phyloP scores from a whole-genome alignment of 2,888 invertebrate species.

The Ganaspis brasiliensis region DNA sequence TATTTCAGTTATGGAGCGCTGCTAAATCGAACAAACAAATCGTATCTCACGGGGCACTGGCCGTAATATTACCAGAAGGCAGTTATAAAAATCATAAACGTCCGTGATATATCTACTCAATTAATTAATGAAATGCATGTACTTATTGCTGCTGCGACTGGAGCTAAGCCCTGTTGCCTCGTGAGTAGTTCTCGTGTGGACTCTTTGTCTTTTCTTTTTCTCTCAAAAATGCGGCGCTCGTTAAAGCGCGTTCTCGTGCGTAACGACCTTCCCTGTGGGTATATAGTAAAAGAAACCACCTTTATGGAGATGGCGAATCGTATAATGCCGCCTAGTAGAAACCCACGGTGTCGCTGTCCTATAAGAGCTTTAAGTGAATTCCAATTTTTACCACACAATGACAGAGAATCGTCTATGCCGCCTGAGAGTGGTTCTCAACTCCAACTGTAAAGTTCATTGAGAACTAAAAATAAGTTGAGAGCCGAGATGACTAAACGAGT shows the following conservation, averaged over 20 bases:
- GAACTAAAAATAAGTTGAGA: constrained; percentile 3
- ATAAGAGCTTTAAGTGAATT: constrained; percentile 34
- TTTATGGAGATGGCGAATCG: constrained; percentile 42
- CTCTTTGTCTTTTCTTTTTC: constrained; percentile 41
- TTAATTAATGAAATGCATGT: constrained; percentile 52
- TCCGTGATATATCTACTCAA: not conserved
- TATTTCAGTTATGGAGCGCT: not conserved
- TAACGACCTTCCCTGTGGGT: constrained; percentile 58
- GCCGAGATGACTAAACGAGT: not conserved
- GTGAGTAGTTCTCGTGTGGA: constrained; percentile 28
- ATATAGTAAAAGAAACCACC: constrained; percentile 41
- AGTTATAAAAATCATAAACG: constrained; percentile 1
- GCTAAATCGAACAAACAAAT: constrained; percentile 10
- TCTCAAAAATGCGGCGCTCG: constrained; percentile 37
- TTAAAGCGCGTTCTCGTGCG: constrained; percentile 62
- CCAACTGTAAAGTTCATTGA: not conserved
- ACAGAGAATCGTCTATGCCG: not conserved
- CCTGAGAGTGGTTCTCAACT: not conserved
- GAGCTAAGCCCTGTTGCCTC: not conserved
- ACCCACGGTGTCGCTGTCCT: constrained; percentile 28
- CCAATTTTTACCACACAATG: constrained; percentile 9
- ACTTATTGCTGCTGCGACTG: not conserved
- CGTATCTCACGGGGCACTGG: not conserved
- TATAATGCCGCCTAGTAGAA: constrained; percentile 40
- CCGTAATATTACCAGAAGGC: not conserved